A percentile compares a stretch with the other conserved stretches of the same genome.
phyloP scores from a whole-genome alignment of 1,140 invertebrate species.

The Sitodiplosis mosellana region DNA sequence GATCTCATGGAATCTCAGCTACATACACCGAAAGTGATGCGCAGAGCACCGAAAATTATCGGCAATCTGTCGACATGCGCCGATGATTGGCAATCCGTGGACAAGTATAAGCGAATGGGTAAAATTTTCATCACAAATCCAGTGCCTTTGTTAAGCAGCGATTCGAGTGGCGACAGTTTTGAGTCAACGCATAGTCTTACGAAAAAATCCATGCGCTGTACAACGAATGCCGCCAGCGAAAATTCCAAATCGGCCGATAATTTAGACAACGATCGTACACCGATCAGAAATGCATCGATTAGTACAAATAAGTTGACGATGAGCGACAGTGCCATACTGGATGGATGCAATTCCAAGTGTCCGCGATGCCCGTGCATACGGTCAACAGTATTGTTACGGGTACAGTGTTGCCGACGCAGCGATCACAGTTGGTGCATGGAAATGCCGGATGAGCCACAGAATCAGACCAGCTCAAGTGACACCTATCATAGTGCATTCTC shows the following conservation, averaged over 20 bases:
- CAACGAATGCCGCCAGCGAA: constrained; percentile 3
- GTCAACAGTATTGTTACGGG: neutral
- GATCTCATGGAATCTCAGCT: constrained; percentile 19
- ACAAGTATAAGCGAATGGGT: constrained; percentile 23
- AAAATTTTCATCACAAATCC: constrained; percentile 22
- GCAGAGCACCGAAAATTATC: constrained; percentile 42
- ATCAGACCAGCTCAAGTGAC: constrained; percentile 14
- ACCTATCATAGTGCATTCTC: constrained; percentile 23
- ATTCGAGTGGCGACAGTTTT: constrained; percentile 21
- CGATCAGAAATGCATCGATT: constrained; percentile 1
- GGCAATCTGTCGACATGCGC: constrained; percentile 44
- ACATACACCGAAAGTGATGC: constrained; percentile 33
- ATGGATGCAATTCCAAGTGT: constrained; percentile 13
- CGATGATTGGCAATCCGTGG: constrained; percentile 29
- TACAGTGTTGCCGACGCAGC: constrained; percentile 9
- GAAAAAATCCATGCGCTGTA: neutral
- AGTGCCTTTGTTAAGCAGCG: constrained; percentile 12
- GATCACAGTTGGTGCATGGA: constrained; percentile 10
- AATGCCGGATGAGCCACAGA: neutral
- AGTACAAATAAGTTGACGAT: constrained; percentile 16
- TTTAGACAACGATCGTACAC: constrained; percentile 10
- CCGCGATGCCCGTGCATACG: constrained; percentile 14
- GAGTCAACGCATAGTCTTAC: constrained; percentile 18
- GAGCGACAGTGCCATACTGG: constrained; percentile 21
- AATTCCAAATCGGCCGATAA: constrained; percentile 23